These are phyloP conservation scores for Marmota monax DNA, from an alignment of 2,113 vertebrate species.

Conservation along the genomic window DNA sequence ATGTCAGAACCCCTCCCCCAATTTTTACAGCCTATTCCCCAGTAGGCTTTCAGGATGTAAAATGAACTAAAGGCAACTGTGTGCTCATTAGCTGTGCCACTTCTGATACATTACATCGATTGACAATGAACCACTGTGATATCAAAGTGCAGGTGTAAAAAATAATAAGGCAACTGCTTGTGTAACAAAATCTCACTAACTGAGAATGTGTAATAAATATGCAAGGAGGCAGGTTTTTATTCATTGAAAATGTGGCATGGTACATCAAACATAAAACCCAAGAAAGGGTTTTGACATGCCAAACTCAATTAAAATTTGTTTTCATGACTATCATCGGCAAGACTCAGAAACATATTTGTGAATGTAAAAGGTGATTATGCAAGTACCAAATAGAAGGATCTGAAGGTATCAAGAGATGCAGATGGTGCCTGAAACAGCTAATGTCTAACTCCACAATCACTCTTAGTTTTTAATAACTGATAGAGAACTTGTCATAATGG, in stretches of 20 bases:
- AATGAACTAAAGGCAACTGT: slow-evolving; percentile 77
- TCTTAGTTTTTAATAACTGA: slow-evolving; percentile 61
- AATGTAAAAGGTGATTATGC: slow-evolving; percentile 73
- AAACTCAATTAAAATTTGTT: slow-evolving; percentile 82
- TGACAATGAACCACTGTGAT: slow-evolving; percentile 78
- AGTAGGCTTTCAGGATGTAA: slow-evolving; percentile 68
- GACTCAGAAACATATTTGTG: slow-evolving; percentile 61
- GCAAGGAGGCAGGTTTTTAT: slow-evolving; percentile 70
- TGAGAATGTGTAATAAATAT: slow-evolving; percentile 77
- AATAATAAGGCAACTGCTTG: slow-evolving; percentile 80
- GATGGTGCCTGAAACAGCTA: slow-evolving; percentile 30
- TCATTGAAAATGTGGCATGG: slow-evolving; percentile 75
- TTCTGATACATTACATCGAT: slow-evolving; percentile 70
- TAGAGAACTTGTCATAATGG: slow-evolving; percentile 34
- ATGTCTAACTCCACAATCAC: not conserved
- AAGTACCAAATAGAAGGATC: slow-evolving; percentile 55
- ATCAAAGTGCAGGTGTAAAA: slow-evolving; percentile 84
- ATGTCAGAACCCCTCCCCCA: slow-evolving; percentile 77
- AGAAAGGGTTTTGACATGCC: slow-evolving; percentile 76
- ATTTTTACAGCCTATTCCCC: slow-evolving; percentile 77
- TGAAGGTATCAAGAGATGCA: slow-evolving; percentile 59
- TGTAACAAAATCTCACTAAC: slow-evolving; percentile 80
- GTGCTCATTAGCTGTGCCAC: slow-evolving; percentile 80
- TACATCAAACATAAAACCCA: slow-evolving; percentile 78
- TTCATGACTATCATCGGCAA: slow-evolving; percentile 70